Evolutionary conservation across 2,888 invertebrate genomes (phyloP).

Genomic region (Acanthopleura granulata): DNA sequence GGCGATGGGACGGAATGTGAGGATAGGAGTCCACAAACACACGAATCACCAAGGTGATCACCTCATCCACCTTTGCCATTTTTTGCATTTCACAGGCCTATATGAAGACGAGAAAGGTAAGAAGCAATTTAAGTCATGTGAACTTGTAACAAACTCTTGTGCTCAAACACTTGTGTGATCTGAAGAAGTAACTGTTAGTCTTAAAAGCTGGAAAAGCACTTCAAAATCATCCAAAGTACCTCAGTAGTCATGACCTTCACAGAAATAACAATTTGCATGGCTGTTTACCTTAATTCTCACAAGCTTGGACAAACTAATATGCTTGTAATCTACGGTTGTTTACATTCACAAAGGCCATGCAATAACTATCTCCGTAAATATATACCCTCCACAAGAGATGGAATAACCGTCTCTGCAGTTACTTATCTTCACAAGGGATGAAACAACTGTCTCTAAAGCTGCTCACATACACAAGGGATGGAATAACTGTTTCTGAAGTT

Average conservation of each 20-base stretch:
- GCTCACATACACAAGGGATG: constrained; percentile 77
- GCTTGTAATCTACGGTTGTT: too few relatives aligned
- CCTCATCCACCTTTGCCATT: constrained; percentile 37
- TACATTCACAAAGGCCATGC: too few relatives aligned
- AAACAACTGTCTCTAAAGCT: not conserved
- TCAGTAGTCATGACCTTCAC: too few relatives aligned
- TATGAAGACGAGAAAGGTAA: constrained; percentile 2
- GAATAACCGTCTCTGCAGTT: not conserved
- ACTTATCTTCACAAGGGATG: constrained; percentile 19
- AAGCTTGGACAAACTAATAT: not conserved
- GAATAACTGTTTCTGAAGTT: constrained; percentile 90
- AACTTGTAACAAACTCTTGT: too few relatives aligned
- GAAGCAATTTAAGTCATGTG: too few relatives aligned
- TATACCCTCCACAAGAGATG: not conserved
- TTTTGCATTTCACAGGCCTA: constrained; percentile 48
- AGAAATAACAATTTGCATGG: too few relatives aligned
- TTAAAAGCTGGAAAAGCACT: too few relatives aligned
- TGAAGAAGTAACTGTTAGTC: too few relatives aligned
- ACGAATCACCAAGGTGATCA: constrained; percentile 73
- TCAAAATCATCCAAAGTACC: too few relatives aligned
- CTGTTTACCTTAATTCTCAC: not conserved
- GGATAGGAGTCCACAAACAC: constrained; percentile 92
- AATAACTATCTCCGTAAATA: too few relatives aligned
- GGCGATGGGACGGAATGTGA: constrained; percentile 93
- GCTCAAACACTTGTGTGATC: too few relatives aligned